A percentile compares a stretch with the other conserved stretches of the same genome.
phyloP scores from a whole-genome alignment of 2,888 invertebrate species.

The Apodemia mormo region DNA sequence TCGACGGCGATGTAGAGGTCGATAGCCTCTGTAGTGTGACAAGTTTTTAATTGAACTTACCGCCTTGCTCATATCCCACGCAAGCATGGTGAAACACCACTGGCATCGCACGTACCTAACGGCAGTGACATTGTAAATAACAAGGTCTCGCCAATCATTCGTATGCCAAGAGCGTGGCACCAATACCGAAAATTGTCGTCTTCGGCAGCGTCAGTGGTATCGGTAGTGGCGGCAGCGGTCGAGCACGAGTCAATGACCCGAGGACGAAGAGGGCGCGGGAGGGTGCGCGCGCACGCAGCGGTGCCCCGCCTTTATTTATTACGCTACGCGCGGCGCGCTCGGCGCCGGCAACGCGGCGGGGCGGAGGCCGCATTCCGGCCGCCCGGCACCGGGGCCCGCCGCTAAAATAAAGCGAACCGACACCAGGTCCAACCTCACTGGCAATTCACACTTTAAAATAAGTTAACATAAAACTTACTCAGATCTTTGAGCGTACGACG shows the following conservation, averaged over 20 bases:
- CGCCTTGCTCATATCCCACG: constrained; percentile 32
- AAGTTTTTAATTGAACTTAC: constrained; percentile 42
- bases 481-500: constrained; percentile 50
- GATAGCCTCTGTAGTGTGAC: constrained; percentile 49
- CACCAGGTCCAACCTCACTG: constrained; percentile 51
- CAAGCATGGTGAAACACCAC: constrained; percentile 32
- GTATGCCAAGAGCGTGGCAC: constrained; percentile 61
- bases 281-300: constrained; percentile 80
- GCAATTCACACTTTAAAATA: constrained; percentile 74
- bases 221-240: constrained; percentile 43
- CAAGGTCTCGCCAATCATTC: constrained; percentile 43
- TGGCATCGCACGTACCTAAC: constrained; percentile 46
- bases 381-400: constrained; percentile 61
- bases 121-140: constrained; percentile 73
- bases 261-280: constrained; percentile 72
- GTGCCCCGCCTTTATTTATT: constrained; percentile 82
- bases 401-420: constrained; percentile 71
- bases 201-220: constrained; percentile 56
- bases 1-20: constrained; percentile 56
- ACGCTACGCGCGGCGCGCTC: constrained; percentile 73
- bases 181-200: constrained; percentile 65
- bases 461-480: constrained; percentile 71
- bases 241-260: constrained; percentile 75
- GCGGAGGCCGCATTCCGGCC: constrained; percentile 65
- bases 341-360: constrained; percentile 50